Conservation (phyloP, 1,140 invertebrate species). For the Patella vulgata region DNA sequence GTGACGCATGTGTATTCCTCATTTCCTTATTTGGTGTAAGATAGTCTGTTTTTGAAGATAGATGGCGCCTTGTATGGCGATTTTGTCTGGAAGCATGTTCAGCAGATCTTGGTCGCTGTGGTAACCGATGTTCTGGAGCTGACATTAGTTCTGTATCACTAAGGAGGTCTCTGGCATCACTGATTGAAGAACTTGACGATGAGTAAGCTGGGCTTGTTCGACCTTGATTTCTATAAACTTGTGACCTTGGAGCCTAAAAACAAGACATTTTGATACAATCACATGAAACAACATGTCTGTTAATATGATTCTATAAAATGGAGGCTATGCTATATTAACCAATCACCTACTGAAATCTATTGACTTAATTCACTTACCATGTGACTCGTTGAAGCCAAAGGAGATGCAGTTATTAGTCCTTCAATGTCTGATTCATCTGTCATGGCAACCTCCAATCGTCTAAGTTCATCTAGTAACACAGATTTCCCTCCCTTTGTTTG, state of each 20-base stretch:
- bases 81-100: conserved; percentile 3
- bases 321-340: too few species aligned
- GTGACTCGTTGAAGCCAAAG: too few species aligned
- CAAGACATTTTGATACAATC: neutral
- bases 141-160: conserved; percentile 26
- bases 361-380: too few species aligned
- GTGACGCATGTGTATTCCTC: conserved; percentile 4
- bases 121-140: neutral
- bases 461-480: conserved; percentile 37
- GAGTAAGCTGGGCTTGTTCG: conserved; percentile 5
- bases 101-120: conserved; percentile 11
- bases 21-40: conserved; percentile 2
- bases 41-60: neutral
- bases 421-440: conserved; percentile 2
- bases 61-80: conserved; percentile 12
- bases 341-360: too few species aligned
- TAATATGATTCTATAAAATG: too few species aligned
- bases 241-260: neutral
- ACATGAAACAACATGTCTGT: too few species aligned
- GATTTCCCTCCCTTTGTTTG: conserved; percentile 23
- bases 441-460: conserved; percentile 27
- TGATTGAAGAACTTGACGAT: conserved; percentile 27
- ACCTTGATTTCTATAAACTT: conserved; percentile 6
- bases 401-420: too few species aligned
- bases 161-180: conserved; percentile 22